These are phyloP conservation scores for Vireo altiloquus DNA, from an alignment of 2,113 vertebrate species.

Conservation along the genomic window DNA sequence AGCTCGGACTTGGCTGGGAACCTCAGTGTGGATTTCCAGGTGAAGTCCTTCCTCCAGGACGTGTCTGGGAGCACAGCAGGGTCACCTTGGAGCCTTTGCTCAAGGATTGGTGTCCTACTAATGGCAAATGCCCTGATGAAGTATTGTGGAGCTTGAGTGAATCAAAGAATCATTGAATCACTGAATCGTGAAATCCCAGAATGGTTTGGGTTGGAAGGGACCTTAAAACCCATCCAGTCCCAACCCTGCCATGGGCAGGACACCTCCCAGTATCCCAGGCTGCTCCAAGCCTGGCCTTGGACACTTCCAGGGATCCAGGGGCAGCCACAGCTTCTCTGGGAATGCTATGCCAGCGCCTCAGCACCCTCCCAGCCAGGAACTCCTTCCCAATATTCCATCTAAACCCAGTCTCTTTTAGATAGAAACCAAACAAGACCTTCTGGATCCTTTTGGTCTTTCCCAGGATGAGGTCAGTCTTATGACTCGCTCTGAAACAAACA, in stretches of 20 bases:
- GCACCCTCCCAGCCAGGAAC: neutral
- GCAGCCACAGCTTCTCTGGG: neutral
- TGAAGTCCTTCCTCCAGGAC: neutral
- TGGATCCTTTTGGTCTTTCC: neutral
- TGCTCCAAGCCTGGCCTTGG: neutral
- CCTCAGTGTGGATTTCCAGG: neutral
- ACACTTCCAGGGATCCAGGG: neutral
- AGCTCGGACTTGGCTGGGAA: neutral
- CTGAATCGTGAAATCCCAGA: accelerated
- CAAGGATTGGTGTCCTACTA: accelerated
- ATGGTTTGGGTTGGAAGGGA: neutral
- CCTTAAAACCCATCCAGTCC: accelerated
- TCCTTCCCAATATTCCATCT: neutral
- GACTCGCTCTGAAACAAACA: neutral
- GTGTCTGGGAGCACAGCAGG: accelerated
- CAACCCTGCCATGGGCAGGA: neutral
- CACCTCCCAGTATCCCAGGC: accelerated
- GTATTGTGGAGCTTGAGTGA: accelerated
- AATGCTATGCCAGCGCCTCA: neutral
- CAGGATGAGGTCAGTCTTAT: neutral
- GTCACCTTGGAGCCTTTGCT: accelerated
- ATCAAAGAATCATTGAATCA: too few relatives aligned
- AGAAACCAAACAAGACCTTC: neutral
- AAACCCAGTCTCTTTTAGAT: neutral
- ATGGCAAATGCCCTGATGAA: neutral